Conservation (phyloP, 1,140 invertebrate genomes). For the Eupristina koningsbergeri region DNA sequence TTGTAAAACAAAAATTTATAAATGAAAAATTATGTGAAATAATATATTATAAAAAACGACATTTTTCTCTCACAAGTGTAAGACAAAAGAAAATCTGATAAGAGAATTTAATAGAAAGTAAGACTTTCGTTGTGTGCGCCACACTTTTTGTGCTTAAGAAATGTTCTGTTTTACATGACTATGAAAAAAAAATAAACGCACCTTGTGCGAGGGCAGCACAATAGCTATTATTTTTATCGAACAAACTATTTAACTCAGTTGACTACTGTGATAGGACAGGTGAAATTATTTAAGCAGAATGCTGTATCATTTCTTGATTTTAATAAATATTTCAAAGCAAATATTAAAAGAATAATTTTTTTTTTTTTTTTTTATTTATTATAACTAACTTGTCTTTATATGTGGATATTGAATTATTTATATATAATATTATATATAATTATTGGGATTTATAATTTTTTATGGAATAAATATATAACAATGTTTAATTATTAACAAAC, state of each 20-base stretch:
- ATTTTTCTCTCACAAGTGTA: background rate
- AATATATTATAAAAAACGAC: background rate
- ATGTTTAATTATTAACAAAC: no score
- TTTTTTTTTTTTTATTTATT: no score
- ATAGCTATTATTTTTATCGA: conserved; percentile 35
- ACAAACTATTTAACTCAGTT: conserved; percentile 21
- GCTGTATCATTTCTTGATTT: conserved; percentile 11
- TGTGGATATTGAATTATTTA: no score
- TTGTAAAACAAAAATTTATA: background rate
- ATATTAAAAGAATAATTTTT: no score
- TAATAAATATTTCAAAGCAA: background rate
- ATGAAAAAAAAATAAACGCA: background rate
- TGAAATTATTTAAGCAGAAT: background rate
- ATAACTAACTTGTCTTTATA: no score
- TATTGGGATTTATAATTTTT: no score
- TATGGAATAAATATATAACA: no score
- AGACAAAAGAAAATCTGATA: background rate
- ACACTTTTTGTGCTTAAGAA: background rate
- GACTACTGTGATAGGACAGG: background rate
- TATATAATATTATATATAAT: no score
- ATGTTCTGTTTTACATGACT: background rate
- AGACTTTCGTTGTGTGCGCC: background rate
- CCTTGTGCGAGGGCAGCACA: background rate
- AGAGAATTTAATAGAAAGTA: background rate
- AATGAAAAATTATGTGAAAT: background rate